These are phyloP conservation scores for Sabellastarte sp. DNA, from an alignment of 2,888 invertebrate genomes.

Conservation along the genomic window DNA sequence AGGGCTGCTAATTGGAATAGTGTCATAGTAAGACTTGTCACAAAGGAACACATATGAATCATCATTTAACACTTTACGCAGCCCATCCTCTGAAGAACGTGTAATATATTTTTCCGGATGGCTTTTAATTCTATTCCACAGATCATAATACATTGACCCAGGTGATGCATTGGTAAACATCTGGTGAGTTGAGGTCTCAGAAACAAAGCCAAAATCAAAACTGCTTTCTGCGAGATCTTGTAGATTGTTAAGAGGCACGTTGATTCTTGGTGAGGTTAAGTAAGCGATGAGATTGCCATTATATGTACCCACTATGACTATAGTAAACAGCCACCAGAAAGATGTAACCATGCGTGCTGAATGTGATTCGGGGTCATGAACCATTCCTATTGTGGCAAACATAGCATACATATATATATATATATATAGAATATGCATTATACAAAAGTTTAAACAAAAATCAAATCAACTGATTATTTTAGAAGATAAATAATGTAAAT, in stretches of 20 bases:
- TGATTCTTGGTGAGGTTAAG: slow-evolving; percentile 80
- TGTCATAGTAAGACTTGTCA: too few relatives aligned
- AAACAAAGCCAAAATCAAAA: background rate
- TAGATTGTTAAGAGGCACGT: background rate
- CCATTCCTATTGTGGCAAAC: slow-evolving; percentile 70
- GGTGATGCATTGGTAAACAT: background rate
- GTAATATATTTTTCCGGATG: too few relatives aligned
- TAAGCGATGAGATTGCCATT: slow-evolving; percentile 91
- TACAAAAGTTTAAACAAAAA: too few relatives aligned
- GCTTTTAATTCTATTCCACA: background rate
- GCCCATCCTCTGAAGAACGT: too few relatives aligned
- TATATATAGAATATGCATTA: too few relatives aligned
- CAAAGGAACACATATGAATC: too few relatives aligned
- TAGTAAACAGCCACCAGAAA: slow-evolving; percentile 88
- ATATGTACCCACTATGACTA: slow-evolving; percentile 86
- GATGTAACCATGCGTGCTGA: slow-evolving; percentile 83
- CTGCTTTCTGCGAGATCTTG: background rate
- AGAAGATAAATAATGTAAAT: too few relatives aligned
- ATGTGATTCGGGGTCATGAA: slow-evolving; percentile 80
- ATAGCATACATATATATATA: background rate
- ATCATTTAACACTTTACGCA: too few relatives aligned
- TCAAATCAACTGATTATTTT: too few relatives aligned
- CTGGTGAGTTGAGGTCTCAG: background rate
- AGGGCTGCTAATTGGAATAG: too few relatives aligned
- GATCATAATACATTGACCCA: background rate